Percentiles rank a stretch among this genome's conserved stretches.
Evolutionary conservation across 1,140 invertebrate species (phyloP).

Genomic region (Euwallacea fornicatus): DNA sequence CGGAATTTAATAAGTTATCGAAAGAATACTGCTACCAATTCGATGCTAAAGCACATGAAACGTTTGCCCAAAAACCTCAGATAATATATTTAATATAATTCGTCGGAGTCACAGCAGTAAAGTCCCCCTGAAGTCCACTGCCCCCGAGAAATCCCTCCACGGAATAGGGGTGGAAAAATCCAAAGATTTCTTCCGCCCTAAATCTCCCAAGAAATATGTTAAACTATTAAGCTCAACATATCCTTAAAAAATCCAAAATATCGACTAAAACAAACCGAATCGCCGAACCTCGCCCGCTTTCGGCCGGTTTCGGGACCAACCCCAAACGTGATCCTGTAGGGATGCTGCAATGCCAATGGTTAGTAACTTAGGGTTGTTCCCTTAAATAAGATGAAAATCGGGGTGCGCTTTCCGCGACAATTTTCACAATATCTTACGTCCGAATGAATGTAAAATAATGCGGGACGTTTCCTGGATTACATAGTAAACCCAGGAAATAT

Average conservation of each 20-base stretch:
- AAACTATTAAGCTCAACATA: neutral
- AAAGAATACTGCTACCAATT: neutral
- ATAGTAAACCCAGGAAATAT: too few relatives aligned
- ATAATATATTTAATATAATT: neutral
- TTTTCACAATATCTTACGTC: conserved; percentile 7
- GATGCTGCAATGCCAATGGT: conserved; percentile 39
- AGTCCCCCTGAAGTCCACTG: neutral
- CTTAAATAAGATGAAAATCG: conserved; percentile 19
- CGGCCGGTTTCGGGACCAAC: conserved; percentile 31
- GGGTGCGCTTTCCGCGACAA: neutral
- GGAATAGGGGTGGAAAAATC: too few relatives aligned
- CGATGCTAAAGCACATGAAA: neutral
- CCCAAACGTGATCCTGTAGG: conserved; percentile 30
- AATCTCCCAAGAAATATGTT: neutral
- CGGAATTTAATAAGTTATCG: neutral
- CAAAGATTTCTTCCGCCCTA: too few relatives aligned
- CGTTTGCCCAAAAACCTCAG: neutral
- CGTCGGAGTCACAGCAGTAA: neutral
- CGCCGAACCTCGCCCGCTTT: conserved; percentile 9
- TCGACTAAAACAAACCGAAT: conserved; percentile 31
- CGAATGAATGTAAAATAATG: conserved; percentile 16
- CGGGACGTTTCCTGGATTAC: conserved; percentile 4
- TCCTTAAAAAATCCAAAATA: conserved; percentile 26
- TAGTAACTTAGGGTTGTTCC: conserved; percentile 40
- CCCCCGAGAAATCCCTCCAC: neutral